Evolutionary conservation across 2,113 vertebrate species (phyloP).

Genomic region (Uropsilus gracilis): DNA sequence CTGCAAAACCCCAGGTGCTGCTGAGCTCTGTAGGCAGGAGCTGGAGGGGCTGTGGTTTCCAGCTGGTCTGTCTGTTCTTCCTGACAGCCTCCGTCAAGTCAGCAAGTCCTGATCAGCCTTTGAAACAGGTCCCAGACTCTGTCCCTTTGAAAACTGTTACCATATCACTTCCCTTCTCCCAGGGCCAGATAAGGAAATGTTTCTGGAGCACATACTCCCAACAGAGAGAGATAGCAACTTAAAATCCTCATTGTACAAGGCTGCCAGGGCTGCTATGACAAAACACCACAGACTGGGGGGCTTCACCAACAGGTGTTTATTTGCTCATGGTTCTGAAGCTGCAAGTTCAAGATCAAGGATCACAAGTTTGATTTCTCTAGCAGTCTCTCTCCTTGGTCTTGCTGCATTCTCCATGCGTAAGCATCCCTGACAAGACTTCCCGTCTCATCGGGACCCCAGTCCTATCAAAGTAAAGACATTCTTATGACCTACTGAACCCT

Average conservation of each 20-base stretch:
- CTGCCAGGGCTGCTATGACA: background rate
- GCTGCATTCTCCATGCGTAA: background rate
- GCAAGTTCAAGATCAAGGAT: background rate
- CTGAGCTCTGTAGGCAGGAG: rapidly evolving
- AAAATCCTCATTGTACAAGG: background rate
- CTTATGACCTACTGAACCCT: background rate
- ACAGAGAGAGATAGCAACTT: background rate
- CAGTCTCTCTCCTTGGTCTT: background rate
- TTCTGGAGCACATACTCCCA: background rate
- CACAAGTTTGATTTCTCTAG: background rate
- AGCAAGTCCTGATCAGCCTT: background rate
- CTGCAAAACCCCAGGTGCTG: background rate
- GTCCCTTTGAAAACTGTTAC: background rate
- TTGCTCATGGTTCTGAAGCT: background rate
- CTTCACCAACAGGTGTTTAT: background rate
- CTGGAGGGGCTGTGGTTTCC: rapidly evolving
- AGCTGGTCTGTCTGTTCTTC: background rate
- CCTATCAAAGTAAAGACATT: too few species aligned
- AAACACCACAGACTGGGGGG: rapidly evolving
- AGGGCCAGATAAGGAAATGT: background rate
- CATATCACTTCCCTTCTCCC: background rate
- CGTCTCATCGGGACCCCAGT: background rate
- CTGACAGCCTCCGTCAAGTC: background rate
- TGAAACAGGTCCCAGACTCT: background rate
- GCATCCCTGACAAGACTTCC: background rate